Evolutionary conservation across 2,888 invertebrate genomes (phyloP), one percentile per base, ranked within the genome.

Genomic region (Ectropis crepuscularia): DNA sequence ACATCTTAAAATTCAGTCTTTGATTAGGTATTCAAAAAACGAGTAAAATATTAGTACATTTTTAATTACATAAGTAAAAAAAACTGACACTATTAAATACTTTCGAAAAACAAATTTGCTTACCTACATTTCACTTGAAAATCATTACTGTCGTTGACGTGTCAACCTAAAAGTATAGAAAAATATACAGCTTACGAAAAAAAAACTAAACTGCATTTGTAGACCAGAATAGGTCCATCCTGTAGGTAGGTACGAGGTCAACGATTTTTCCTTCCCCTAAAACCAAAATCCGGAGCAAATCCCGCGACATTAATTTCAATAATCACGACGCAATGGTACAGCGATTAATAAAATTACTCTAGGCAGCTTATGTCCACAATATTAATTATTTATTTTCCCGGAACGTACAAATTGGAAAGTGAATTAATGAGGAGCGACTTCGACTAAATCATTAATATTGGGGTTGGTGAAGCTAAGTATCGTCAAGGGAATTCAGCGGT

Each of bases 401-500:
- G 63, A 66, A 62, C 49, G 63, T 63, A 55, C 69, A 68, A 70
- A 69, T 70, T 70, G 68, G 65, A 70, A 66, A 70, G 68, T 67
- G 61, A 71, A 73, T 77, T 77, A 76, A 76, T 74, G 76, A 73
- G 70, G 63, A 68, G 68, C 57, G 69, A 73, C 75, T 71, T 69
- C 62, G 68, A 66, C 68, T 73, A 74, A 76, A 78, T 83, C 85
- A 85, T 86, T 86, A 85, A 86, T 87, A 82, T 81, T 74, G 76
- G 69, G 54, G 50, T 43, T 65, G 61, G 59, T 64, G 60, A 64
- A 55, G 58, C 47, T 39, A 61, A 46, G 43, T 49, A 37, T 36
- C 8, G 43, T 43, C 48, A 38, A n/a, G 49, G 38, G 45, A 54
- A 55, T 67, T 53, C 71, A 69, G 57, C 45, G 11, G 50, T 45